These are phyloP conservation scores for Isichthys henryi DNA, from an alignment of 2,113 vertebrate species.

Conservation along the genomic window DNA sequence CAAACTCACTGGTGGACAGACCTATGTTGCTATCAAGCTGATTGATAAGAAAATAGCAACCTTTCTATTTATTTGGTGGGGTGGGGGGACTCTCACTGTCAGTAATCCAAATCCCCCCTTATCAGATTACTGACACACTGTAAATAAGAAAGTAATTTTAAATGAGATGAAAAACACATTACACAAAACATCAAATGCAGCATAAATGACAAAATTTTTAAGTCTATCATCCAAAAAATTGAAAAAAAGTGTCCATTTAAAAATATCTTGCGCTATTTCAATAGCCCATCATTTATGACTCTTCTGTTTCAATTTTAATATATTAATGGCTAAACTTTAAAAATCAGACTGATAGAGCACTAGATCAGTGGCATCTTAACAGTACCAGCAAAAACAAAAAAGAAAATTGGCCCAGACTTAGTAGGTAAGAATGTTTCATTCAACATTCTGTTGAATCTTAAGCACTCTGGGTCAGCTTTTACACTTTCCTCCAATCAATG, in stretches of 20 bases:
- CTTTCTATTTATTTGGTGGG: not conserved
- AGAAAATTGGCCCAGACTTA: not conserved
- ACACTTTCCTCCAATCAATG: not conserved
- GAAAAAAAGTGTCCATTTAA: not conserved
- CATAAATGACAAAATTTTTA: not conserved
- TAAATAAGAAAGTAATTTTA: not conserved
- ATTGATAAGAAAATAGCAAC: not conserved
- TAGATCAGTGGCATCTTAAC: too few species aligned
- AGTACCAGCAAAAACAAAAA: not conserved
- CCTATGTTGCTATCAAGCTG: not conserved
- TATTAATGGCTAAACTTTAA: not conserved
- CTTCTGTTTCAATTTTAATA: not conserved
- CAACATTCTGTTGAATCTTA: not conserved
- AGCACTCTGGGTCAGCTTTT: not conserved
- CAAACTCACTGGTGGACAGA: not conserved
- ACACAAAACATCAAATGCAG: not conserved
- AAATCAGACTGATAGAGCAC: too few species aligned
- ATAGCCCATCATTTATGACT: not conserved
- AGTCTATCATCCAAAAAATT: not conserved
- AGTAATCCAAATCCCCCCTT: not conserved
- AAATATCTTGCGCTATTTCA: not conserved
- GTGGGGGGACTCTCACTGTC: not conserved
- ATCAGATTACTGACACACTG: not conserved
- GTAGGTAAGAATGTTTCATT: not conserved
- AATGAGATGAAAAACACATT: not conserved